phyloP scores from a whole-genome alignment of 2,113 vertebrate species.

The Aptenodytes forsteri region DNA sequence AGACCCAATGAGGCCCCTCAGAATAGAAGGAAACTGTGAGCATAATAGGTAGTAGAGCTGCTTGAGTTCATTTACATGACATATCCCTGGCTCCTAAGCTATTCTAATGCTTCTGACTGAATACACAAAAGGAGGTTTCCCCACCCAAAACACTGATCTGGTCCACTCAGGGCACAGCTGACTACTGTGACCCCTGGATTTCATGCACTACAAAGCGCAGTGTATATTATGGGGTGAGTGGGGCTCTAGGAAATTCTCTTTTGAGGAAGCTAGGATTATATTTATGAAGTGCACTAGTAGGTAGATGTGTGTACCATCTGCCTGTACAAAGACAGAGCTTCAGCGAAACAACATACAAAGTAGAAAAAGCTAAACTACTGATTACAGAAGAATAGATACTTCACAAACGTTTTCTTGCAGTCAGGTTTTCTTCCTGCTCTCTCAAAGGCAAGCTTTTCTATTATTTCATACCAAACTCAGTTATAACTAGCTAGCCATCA shows the following conservation, averaged over 20 bases:
- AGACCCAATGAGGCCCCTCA: constrained; percentile 14
- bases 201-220: background rate
- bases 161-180: background rate
- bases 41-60: constrained; percentile 37
- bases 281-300: background rate
- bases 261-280: background rate
- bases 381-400: background rate
- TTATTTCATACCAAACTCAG: background rate
- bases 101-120: background rate
- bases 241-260: background rate
- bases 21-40: constrained; percentile 16
- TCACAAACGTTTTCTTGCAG: background rate
- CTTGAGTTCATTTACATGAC: constrained; percentile 49
- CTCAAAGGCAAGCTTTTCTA: background rate
- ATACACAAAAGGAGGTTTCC: background rate
- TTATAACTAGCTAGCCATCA: background rate
- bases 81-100: constrained; percentile 4
- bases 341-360: background rate
- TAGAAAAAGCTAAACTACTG: background rate
- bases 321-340: background rate
- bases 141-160: constrained; percentile 9
- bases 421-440: background rate
- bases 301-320: background rate
- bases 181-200: background rate
- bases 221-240: background rate